Evolutionary conservation across 2,113 vertebrate species (phyloP).

Genomic region (Cryptotis parvus): DNA sequence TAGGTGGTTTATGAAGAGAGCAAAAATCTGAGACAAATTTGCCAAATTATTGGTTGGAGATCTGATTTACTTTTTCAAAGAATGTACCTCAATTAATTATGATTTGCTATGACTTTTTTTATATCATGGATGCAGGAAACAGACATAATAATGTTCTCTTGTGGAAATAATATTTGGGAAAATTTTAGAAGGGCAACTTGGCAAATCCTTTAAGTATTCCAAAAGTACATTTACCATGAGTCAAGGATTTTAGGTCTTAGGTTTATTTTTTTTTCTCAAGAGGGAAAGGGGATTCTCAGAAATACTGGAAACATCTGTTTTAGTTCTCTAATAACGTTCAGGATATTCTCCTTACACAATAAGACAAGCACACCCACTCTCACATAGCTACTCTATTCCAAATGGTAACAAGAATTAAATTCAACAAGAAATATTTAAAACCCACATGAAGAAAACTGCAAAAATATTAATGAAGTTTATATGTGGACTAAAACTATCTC

Average conservation of each 20-base stretch:
- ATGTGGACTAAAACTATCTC: not conserved
- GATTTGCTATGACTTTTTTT: not conserved
- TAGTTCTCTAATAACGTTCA: constrained; percentile 8
- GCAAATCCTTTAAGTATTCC: not conserved
- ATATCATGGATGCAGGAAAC: not conserved
- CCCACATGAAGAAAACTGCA: not conserved
- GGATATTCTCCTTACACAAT: not conserved
- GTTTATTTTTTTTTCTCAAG: not conserved
- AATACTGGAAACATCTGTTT: not conserved
- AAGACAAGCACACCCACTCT: not conserved
- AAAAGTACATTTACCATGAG: constrained; percentile 26
- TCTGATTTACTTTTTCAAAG: constrained; percentile 17
- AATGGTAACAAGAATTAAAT: constrained; percentile 1
- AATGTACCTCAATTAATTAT: not conserved
- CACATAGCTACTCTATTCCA: not conserved
- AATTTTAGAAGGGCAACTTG: not conserved
- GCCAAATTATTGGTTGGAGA: not conserved
- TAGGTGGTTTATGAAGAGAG: not conserved
- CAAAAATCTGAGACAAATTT: not conserved
- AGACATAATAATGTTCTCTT: not conserved
- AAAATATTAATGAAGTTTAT: not conserved
- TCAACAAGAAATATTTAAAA: constrained; percentile 31
- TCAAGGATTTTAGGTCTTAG: not conserved
- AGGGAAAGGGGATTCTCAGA: not conserved
- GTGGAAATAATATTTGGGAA: not conserved